A percentile compares a stretch with the other conserved stretches of the same genome.
Conservation (phyloP, 2,888 invertebrate species). For the Halocaridina rubra region DNA sequence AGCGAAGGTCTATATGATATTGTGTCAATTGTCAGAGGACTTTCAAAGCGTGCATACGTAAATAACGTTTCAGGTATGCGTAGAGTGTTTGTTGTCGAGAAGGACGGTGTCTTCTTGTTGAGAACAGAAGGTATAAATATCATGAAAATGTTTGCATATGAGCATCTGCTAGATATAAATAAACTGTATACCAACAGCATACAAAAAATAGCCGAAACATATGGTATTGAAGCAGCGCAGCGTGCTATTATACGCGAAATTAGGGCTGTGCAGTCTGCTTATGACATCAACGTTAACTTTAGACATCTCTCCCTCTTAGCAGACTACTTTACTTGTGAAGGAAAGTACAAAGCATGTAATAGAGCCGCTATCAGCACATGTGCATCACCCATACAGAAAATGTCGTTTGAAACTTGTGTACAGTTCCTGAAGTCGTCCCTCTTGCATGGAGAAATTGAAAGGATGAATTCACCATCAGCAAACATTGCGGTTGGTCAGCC, state of each 20-base stretch:
- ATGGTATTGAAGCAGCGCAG: slow-evolving; percentile 96
- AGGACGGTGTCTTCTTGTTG: slow-evolving; percentile 73
- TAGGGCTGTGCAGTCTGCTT: slow-evolving; percentile 94
- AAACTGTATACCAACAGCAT: slow-evolving; percentile 93
- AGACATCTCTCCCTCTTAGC: slow-evolving; percentile 92
- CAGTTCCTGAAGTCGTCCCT: slow-evolving; percentile 85
- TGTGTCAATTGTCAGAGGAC: slow-evolving; percentile 78
- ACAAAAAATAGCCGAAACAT: slow-evolving; percentile 87
- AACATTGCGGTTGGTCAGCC: slow-evolving; percentile 88
- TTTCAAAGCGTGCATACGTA: slow-evolving; percentile 80
- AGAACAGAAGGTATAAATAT: slow-evolving; percentile 97
- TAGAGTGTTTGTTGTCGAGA: slow-evolving; percentile 81
- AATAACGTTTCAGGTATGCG: slow-evolving; percentile 84
- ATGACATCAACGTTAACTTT: slow-evolving; percentile 95
- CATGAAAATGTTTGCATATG: slow-evolving; percentile 87
- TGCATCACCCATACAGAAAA: slow-evolving; percentile 95
- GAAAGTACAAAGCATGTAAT: slow-evolving; percentile 89
- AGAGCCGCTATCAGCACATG: slow-evolving; percentile 89
- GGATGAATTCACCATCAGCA: slow-evolving; percentile 85
- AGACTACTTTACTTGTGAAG: slow-evolving; percentile 98
- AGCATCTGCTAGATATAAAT: slow-evolving; percentile 82
- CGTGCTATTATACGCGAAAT: slow-evolving; percentile 93
- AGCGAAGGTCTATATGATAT: slow-evolving; percentile 78
- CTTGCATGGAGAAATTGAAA: slow-evolving; percentile 78
- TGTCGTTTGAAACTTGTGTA: slow-evolving; percentile 96